Base-by-base conservation (phyloP, 2,113 vertebrate genomes). In the Parotia lawesii region DNA sequence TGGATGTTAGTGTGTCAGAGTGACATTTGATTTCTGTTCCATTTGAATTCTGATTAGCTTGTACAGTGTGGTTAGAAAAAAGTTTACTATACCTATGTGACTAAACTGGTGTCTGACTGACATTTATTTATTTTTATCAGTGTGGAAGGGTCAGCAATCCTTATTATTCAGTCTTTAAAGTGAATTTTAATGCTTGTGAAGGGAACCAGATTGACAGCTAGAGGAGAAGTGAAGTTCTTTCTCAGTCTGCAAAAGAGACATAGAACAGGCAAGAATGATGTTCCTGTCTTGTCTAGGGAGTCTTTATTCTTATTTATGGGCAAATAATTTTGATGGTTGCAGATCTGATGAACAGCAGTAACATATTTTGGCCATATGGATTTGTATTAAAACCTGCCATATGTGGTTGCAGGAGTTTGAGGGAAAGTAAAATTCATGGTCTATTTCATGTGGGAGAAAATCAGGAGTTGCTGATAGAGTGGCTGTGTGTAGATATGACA, bases 1-100 rank as follows among this genome's bases (percentile, higher is more conserved):
- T 88, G 69, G 87, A 95, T 95, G 85, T 90, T 91, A 90, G 51
- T 48, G 64, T 85, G 86, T 44, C 75, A 80, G 78, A 57, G 74
- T 95, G 94, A 94, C 91, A 84, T 94, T 80, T 95, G 91, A 76
- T 95, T 95, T 94, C 72, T 91, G 51, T 87, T 91, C 74, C 62
- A 35, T 80, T 93, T 87, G 94, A 95, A 95, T 95, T 87, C 78
- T 90, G 87, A 95, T 95, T 86, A 95, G 82, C 79, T 74, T 80
- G 10, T 58, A 66, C 19, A 0, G 3, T 14, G 67, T 42, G 25
- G 56, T 91, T 94, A 82, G 74, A 57, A 76, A 82, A 87, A 85
- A 51, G 35, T 82, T 93, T 90, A 69, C 80, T 67, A 48, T 92
- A 95, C 78, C 85, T 94, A 23, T 60, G 56, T 83, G 85, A 87